phyloP scores from a whole-genome alignment of 2,888 invertebrate genomes.

The Aphrophora alni region DNA sequence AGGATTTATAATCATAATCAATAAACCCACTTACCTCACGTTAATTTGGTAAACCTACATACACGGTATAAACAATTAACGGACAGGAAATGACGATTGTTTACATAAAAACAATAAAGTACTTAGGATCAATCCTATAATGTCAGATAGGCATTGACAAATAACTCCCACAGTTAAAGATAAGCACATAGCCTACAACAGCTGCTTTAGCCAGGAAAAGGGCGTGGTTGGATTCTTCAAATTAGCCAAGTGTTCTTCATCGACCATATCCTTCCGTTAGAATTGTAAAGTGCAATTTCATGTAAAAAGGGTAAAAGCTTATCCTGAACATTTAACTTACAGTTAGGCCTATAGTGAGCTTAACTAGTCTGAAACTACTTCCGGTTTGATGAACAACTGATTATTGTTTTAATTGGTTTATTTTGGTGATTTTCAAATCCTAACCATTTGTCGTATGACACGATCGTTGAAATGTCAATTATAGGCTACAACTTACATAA shows the following conservation, averaged over 20 bases:
- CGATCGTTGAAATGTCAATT: no score
- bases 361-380: not conserved
- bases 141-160: not conserved
- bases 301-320: not conserved
- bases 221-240: not conserved
- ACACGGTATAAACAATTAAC: not conserved
- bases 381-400: not conserved
- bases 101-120: not conserved
- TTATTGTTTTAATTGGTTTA: no score
- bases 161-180: not conserved
- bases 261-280: constrained; percentile 2
- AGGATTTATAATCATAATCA: no score
- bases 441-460: no score
- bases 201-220: not conserved
- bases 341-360: not conserved
- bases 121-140: not conserved
- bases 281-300: not conserved
- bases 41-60: no score
- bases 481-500: no score
- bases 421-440: no score
- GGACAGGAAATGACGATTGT: not conserved
- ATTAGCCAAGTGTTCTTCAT: not conserved
- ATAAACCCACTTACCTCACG: no score
- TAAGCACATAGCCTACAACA: not conserved
- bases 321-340: not conserved